phyloP scores from a whole-genome alignment of 2,888 invertebrate genomes.

The Tineola bisselliella region DNA sequence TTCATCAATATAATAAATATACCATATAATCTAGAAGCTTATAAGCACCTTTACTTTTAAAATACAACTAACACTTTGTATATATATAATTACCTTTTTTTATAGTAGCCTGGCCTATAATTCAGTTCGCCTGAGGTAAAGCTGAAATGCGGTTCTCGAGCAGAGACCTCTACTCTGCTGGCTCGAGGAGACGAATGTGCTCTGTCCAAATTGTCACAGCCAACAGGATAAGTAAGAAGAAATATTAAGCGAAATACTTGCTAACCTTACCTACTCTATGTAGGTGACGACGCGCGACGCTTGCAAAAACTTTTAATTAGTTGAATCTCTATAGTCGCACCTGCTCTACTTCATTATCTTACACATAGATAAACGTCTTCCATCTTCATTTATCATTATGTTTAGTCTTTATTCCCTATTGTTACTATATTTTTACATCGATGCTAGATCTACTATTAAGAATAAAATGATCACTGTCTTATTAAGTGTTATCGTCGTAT shows the following conservation, averaged over 20 bases:
- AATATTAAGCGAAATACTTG: neutral
- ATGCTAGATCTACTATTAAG: no score
- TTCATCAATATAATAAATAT: no score
- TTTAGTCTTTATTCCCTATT: neutral
- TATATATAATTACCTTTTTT: neutral
- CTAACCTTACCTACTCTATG: neutral
- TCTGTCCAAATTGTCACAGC: no score
- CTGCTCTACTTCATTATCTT: constrained; percentile 11
- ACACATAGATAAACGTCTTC: neutral
- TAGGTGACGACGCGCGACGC: neutral
- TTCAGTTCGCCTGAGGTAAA: neutral
- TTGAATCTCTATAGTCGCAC: neutral
- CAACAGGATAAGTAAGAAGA: no score
- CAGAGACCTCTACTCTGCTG: neutral
- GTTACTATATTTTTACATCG: no score
- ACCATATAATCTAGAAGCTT: no score
- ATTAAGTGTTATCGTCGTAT: no score
- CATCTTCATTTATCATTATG: neutral
- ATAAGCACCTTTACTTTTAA: no score
- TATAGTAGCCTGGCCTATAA: neutral
- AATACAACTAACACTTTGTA: no score
- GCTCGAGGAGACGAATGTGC: no score
- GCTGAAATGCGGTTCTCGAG: neutral
- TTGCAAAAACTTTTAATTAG: constrained; percentile 13
- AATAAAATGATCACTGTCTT: no score